These are phyloP conservation scores for Terebella lapidaria DNA, from an alignment of 2,888 invertebrate genomes.

Conservation along the genomic window DNA sequence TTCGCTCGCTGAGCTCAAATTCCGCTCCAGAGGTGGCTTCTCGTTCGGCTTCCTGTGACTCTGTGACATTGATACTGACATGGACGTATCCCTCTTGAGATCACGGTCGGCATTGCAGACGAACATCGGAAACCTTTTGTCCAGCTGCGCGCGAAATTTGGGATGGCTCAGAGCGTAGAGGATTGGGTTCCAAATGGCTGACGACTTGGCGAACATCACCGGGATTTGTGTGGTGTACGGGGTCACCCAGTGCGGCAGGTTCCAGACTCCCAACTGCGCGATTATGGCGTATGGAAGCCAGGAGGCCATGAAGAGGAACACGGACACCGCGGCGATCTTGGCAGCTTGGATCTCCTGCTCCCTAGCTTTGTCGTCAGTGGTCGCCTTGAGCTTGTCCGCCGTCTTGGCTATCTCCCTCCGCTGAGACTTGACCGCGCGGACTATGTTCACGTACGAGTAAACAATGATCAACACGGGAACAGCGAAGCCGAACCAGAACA, in stretches of 20 bases:
- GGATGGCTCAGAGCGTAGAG: conserved; percentile 68
- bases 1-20: too few species aligned
- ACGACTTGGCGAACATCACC: conserved; percentile 86
- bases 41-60: too few species aligned
- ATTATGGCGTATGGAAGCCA: conserved; percentile 87
- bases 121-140: not conserved
- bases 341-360: conserved; percentile 45
- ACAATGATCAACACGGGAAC: conserved; percentile 74
- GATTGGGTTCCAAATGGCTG: conserved; percentile 87
- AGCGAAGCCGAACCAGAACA: conserved; percentile 65
- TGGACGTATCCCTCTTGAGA: too few species aligned
- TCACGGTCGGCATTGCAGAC: too few species aligned
- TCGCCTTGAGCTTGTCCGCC: conserved; percentile 51
- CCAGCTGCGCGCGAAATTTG: conserved; percentile 57
- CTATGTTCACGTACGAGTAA: conserved; percentile 83
- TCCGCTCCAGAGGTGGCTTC: too few species aligned
- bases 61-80: too few species aligned
- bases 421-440: conserved; percentile 61
- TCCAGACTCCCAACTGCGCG: conserved; percentile 56
- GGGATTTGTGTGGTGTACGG: conserved; percentile 42
- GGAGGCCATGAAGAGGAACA: conserved; percentile 80
- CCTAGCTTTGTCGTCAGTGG: conserved; percentile 25
- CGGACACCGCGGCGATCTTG: conserved; percentile 83
- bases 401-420: conserved; percentile 56
- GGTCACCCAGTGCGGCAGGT: conserved; percentile 47